These are phyloP conservation scores for Proales similis DNA, from an alignment of 1,140 invertebrate species.

Conservation along the genomic window DNA sequence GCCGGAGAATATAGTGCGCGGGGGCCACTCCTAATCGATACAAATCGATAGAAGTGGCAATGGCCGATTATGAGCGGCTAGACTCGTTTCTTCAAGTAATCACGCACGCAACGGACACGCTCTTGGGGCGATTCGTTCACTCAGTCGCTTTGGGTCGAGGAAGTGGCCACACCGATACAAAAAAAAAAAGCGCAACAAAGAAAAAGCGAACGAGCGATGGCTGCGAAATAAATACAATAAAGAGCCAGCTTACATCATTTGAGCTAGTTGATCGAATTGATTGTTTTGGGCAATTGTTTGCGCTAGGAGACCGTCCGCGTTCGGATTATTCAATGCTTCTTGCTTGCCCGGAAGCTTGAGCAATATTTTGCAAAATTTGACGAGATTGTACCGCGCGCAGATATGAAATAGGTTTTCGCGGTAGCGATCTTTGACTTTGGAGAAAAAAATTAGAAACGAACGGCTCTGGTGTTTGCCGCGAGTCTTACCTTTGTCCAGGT, in stretches of 20 bases:
- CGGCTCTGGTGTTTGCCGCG: neutral
- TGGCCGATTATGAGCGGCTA: too few relatives aligned
- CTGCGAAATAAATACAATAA: too few relatives aligned
- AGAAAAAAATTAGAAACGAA: neutral
- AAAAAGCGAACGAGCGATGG: too few relatives aligned
- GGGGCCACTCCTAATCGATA: too few relatives aligned
- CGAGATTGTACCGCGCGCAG: slow-evolving; percentile 4
- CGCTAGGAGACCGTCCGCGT: slow-evolving; percentile 1
- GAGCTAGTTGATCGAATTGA: neutral
- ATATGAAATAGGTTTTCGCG: slow-evolving; percentile 33
- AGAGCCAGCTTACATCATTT: slow-evolving; percentile 26
- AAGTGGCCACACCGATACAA: too few relatives aligned
- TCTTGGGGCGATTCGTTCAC: too few relatives aligned
- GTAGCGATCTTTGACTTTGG: slow-evolving; percentile 1
- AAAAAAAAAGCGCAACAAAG: too few relatives aligned
- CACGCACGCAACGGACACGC: too few relatives aligned
- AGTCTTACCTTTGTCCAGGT: neutral
- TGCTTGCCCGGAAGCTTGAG: slow-evolving; percentile 8
- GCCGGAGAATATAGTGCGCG: too few relatives aligned
- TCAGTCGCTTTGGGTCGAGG: too few relatives aligned
- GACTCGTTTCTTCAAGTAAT: too few relatives aligned
- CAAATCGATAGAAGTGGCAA: too few relatives aligned
- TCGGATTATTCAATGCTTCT: neutral
- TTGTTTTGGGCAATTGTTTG: slow-evolving; percentile 16
- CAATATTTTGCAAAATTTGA: slow-evolving; percentile 9